Conservation (phyloP, 2,113 vertebrate species). For the Siniperca knerii region DNA sequence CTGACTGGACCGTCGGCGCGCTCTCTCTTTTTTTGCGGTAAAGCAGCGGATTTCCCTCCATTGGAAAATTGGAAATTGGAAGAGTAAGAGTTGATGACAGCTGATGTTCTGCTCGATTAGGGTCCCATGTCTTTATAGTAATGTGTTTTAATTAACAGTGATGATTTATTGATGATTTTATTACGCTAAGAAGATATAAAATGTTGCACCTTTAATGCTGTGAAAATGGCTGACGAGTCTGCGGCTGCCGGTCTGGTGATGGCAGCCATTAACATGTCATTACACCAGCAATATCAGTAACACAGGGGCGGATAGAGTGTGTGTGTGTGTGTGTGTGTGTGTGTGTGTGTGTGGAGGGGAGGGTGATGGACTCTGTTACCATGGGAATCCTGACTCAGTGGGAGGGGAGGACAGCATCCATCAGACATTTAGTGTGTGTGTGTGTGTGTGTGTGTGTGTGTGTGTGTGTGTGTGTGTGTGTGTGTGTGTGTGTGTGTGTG, state of each 20-base stretch:
- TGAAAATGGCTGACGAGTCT: constrained; percentile 7
- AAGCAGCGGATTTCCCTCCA: background rate
- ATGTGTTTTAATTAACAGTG: background rate
- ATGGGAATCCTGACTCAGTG: constrained; percentile 66
- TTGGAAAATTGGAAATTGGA: no score
- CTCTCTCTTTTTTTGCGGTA: no score
- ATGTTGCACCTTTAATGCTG: background rate
- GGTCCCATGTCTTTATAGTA: background rate
- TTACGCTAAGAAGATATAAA: background rate
- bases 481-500: constrained; percentile 31
- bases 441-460: constrained; percentile 24
- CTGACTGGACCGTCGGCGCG: no score
- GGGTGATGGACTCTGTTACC: constrained; percentile 61
- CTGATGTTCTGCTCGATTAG: background rate
- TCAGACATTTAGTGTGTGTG: constrained; percentile 54
- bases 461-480: constrained; percentile 18
- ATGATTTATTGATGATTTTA: background rate
- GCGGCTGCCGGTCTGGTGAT: constrained; percentile 18
- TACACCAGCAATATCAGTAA: constrained; percentile 30
- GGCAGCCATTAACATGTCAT: constrained; percentile 56
- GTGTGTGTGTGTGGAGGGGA: constrained; percentile 1
- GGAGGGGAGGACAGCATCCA: constrained; percentile 58
- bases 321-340: constrained; percentile 12
- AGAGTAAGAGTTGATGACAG: background rate
- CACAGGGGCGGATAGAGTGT: constrained; percentile 22